Evolutionary conservation across 2,113 vertebrate genomes (phyloP), one percentile per base, ranked within the genome.

Genomic region (Dipodomys ordii): DNA sequence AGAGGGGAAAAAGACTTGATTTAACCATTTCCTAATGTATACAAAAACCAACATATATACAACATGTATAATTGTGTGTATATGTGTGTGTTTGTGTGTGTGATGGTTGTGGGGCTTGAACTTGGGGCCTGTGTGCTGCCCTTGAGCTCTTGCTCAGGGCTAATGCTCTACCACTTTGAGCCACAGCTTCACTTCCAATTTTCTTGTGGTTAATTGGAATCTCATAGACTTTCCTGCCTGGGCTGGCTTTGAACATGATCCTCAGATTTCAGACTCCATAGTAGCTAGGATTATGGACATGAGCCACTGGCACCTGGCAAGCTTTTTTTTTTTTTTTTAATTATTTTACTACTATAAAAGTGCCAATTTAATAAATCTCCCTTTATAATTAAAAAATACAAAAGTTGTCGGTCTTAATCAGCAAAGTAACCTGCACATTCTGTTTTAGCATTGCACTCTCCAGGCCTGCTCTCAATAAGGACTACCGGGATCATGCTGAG

Each of bases 401-500:
- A 49, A 80, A 23, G 68, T 30, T 62, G 57, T 65, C 23, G 44
- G 60, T 78, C 67, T 71, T 53, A 2, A 57, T n/a, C 53, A 81
- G 64, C 57, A 57, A 10, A 68, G 28, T 97, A 87, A 97, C 90
- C 10, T 0, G 44, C 90, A 7, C 49, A 74, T 86, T 87, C n/a
- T 78, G 23, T 98, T 94, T 30, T 94, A 99, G 99, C 96, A 98
- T 99, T 78, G 98, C 99, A 0, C 98, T 99, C 25, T 96, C 96
- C 12, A 98, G 99, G 86, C 98, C 99, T 20, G 97, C 98, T 0
- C 97, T 99, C 30, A 99, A 98, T 83, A 99, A 99, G 97, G 99
- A 99, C 95, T 99, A 98, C 87, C 98, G 99, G 94, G 99, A 99
- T 88, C 99, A 99, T 9, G 99, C 99, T 0, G 99, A 99, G 94